Base-by-base conservation (phyloP, 2,797 vertebrate genomes). In the Mallotus villosus region DNA sequence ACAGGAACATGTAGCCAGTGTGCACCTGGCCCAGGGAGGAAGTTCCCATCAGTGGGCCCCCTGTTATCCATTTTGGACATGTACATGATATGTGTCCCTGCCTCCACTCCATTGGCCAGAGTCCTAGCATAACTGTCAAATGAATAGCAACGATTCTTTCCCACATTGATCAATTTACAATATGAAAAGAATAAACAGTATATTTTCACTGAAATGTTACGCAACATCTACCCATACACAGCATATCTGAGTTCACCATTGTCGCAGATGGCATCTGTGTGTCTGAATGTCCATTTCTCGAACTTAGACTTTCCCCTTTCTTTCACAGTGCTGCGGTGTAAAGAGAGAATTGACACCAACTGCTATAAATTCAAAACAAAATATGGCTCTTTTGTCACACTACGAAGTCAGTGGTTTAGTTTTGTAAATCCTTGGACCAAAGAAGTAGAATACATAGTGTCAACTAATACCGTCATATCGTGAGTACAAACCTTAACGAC, bases 341-440 rank as follows among this genome's bases (percentile, higher is more conserved):
- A 96, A 93, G 96, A 97, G 84, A 97, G 96, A 92, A 93, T 98
- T 75, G 92, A 95, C 76, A 98, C 95, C 75, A 95, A 97, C 85
- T 93, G 89, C 85, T 98, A 98, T 84, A 97, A 96, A 87, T 99
- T 99, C 86, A 96, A 94, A 94, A 95, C 91, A 2, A 98, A 97
- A 93, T 91, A 94, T 24, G 96, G 96, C 24, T 96, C 95, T 66
- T 99, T 97, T 32, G 90, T 97, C 83, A 96, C 94, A 68, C 92
- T 99, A 76, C 95, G 92, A 91, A 98, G 97, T 90, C 95, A 95
- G 84, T 98, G 96, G 97, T 97, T 97, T 93, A 97, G 97, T 94
- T 99, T 99, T 94, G 93, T 96, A 80, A 99, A 98, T 87, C 97
- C 97, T 1, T 99, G 97, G 96, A 99, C 96, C 93, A 98, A 96